phyloP scores from a whole-genome alignment of 2,797 vertebrate genomes.

The Gobionotothen gibberifrons region DNA sequence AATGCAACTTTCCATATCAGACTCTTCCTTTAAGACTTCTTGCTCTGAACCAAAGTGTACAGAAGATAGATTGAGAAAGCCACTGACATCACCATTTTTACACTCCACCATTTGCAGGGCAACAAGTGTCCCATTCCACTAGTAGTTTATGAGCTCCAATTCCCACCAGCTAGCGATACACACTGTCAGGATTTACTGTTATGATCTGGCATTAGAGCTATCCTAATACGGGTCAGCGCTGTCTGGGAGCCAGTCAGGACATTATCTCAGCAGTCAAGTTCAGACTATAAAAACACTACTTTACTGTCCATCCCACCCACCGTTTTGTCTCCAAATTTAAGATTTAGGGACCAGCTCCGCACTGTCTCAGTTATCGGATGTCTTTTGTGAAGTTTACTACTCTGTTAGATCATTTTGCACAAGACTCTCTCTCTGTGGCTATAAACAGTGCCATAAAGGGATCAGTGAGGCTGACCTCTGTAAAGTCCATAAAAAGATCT shows the following conservation, averaged over 20 bases:
- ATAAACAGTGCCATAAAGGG: conserved; percentile 75
- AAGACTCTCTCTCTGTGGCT: conserved; percentile 61
- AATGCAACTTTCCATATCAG: background rate
- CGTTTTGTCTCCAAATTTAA: conserved; percentile 58
- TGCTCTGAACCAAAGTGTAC: background rate
- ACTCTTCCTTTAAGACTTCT: background rate
- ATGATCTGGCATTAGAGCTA: conserved; percentile 43
- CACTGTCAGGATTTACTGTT: conserved; percentile 40
- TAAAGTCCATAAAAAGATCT: conserved; percentile 77
- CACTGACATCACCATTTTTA: background rate
- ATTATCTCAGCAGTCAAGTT: conserved; percentile 53
- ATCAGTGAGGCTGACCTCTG: conserved; percentile 74
- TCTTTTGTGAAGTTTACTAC: conserved; percentile 77
- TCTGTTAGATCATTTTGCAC: conserved; percentile 75
- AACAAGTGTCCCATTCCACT: conserved; percentile 37
- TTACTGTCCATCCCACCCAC: conserved; percentile 53
- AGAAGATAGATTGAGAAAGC: background rate
- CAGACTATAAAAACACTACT: conserved; percentile 63
- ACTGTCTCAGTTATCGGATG: conserved; percentile 67
- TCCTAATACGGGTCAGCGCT: conserved; percentile 35
- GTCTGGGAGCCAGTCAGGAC: conserved; percentile 44
- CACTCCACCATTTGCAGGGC: background rate
- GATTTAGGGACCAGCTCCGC: conserved; percentile 64
- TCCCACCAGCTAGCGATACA: conserved; percentile 17
- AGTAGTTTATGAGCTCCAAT: conserved; percentile 18